Conservation (phyloP, 2,797 vertebrate species). For the Trachops cirrhosus region DNA sequence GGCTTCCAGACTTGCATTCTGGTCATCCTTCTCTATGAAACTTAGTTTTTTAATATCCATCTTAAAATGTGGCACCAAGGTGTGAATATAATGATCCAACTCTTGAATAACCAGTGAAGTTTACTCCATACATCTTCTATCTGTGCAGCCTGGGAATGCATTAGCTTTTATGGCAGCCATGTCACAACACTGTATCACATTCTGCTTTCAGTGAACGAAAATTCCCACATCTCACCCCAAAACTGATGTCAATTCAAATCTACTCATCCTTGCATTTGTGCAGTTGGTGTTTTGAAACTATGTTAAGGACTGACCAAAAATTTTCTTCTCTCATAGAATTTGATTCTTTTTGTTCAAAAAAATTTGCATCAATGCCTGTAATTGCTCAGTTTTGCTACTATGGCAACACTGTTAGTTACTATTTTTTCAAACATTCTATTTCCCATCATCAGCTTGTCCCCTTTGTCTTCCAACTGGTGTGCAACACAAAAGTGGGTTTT, state of each 20-base stretch:
- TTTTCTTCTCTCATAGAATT: slow-evolving; percentile 50
- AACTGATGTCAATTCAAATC: slow-evolving; percentile 49
- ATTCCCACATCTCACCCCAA: slow-evolving; percentile 34
- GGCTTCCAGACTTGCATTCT: neutral
- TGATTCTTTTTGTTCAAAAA: slow-evolving; percentile 50
- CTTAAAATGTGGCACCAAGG: slow-evolving; percentile 10
- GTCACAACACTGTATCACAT: neutral
- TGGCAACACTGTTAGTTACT: slow-evolving; percentile 50
- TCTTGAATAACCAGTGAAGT: neutral
- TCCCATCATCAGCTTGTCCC: neutral
- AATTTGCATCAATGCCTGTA: slow-evolving; percentile 55
- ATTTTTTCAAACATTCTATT: slow-evolving; percentile 47
- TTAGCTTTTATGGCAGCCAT: neutral
- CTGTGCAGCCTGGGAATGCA: neutral
- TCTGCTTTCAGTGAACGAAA: slow-evolving; percentile 27
- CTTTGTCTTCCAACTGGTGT: slow-evolving; percentile 37
- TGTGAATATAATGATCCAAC: neutral
- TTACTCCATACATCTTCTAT: neutral
- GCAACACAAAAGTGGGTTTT: neutral
- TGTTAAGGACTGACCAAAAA: slow-evolving; percentile 33
- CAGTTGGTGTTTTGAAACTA: slow-evolving; percentile 52
- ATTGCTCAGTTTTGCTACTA: slow-evolving; percentile 63
- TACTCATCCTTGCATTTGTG: neutral
- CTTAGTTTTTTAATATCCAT: neutral
- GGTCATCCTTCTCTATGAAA: neutral